Conservation (phyloP, 1,140 invertebrate species). For the Diorhabda sublineata region DNA sequence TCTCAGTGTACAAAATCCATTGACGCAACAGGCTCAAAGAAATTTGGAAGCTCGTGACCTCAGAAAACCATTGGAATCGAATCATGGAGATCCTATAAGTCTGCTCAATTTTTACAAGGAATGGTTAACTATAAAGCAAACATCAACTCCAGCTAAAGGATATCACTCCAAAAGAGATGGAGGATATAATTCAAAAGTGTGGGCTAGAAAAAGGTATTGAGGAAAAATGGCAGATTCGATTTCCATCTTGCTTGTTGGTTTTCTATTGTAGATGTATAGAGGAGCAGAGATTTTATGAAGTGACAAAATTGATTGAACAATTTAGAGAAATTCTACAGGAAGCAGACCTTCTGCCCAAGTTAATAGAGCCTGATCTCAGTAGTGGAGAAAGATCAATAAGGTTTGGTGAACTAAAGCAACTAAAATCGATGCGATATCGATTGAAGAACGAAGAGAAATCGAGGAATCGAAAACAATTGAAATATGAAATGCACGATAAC, state of each 20-base stretch:
- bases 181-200: conserved; percentile 59
- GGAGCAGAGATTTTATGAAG: conserved; percentile 95
- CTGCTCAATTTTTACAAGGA: conserved; percentile 84
- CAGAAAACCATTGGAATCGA: conserved; percentile 78
- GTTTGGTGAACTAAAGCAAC: conserved; percentile 81
- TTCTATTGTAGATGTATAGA: conserved; percentile 64
- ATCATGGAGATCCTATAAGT: conserved; percentile 94
- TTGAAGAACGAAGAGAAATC: conserved; percentile 57
- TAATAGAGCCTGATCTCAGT: conserved; percentile 55
- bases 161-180: conserved; percentile 34
- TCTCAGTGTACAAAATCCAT: conserved; percentile 89
- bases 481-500: conserved; percentile 52
- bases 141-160: conserved; percentile 23
- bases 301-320: conserved; percentile 87
- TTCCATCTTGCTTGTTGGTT: background rate
- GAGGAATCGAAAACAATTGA: conserved; percentile 70
- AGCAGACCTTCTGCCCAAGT: conserved; percentile 62
- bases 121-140: conserved; percentile 57
- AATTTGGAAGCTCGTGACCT: conserved; percentile 73
- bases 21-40: conserved; percentile 82
- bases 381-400: conserved; percentile 74
- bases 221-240: background rate
- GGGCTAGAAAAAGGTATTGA: conserved; percentile 69
- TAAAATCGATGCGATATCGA: conserved; percentile 73
- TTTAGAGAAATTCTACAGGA: conserved; percentile 81